These are phyloP conservation scores for Anorthoa munda DNA, from an alignment of 2,888 invertebrate genomes.

Conservation along the genomic window DNA sequence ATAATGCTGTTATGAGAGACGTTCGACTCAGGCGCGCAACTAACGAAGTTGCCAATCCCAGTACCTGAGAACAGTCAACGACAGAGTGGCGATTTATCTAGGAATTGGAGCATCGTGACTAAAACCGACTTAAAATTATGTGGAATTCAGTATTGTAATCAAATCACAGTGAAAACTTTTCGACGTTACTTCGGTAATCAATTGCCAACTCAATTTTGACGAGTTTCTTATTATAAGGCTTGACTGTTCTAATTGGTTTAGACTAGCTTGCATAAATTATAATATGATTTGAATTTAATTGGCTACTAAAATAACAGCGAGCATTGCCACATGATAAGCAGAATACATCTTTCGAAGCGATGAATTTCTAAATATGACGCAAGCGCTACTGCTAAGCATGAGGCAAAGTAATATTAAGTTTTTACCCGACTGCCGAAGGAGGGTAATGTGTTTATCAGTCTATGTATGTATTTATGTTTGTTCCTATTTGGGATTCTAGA, in stretches of 20 bases:
- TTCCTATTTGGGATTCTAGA: too few relatives aligned
- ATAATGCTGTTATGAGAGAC: slow-evolving; percentile 65
- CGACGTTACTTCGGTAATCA: not conserved
- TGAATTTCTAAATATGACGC: too few relatives aligned
- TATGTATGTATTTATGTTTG: too few relatives aligned
- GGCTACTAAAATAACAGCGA: not conserved
- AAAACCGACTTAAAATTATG: not conserved
- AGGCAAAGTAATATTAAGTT: too few relatives aligned
- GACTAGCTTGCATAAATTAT: not conserved
- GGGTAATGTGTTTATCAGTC: too few relatives aligned
- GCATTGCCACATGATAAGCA: not conserved
- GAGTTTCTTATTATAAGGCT: not conserved
- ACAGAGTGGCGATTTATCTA: slow-evolving; percentile 30
- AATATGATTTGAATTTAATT: slow-evolving; percentile 11
- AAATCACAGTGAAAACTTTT: not conserved
- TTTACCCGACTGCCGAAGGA: too few relatives aligned
- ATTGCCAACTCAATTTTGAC: not conserved
- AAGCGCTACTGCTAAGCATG: too few relatives aligned
- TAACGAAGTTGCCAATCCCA: slow-evolving; percentile 56
- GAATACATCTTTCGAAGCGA: not conserved
- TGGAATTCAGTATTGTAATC: not conserved
- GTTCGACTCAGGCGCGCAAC: slow-evolving; percentile 39
- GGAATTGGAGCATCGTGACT: not conserved
- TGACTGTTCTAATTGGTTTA: not conserved
- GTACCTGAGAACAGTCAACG: slow-evolving; percentile 33